Evolutionary conservation across 2,113 vertebrate species (phyloP), one percentile per base, ranked within the genome.

Genomic region (Speoplatyrhinus poulsoni): DNA sequence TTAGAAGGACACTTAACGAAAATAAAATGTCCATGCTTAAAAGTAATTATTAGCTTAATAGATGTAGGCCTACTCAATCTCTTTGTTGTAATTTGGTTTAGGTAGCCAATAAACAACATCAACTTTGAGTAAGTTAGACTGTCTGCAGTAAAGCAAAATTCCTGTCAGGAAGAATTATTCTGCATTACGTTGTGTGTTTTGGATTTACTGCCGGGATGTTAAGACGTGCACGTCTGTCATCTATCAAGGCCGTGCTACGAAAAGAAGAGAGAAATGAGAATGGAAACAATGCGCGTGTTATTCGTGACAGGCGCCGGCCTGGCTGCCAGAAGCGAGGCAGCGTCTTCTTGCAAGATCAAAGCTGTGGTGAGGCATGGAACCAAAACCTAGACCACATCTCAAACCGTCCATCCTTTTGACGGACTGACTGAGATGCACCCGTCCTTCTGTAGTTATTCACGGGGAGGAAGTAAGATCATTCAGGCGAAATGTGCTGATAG

Each of bases 71-170:
- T 16, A 36, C 46, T 71, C 26, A 3, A 60, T 63, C 62, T 62
- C 58, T 32, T 32, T 65, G 76, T 69, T 56, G 72, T 75, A 71
- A 81, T 79, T 82, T 77, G 77, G 75, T 73, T 76, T n/a, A 59
- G 46, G 33, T 33, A 13, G 54, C 5, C 54, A 26, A 26, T 57
- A 46, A 60, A 70, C 19, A 58, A 63, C 7, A 63, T 58, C 3
- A 4, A 32, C 46, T 60, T 32, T 47, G 47, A 47, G 47, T n/a
- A 17, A 50, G 53, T 13, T 1, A 11, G 17, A 56, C 13, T 48
- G 15, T 10, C 5, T 8, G 56, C 11, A 26, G 56, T 10, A 10
- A 19, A 19, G 54, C 47, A 60, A 49, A 16, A 13, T 19, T 4
- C 9, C 9, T 72, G 62, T 63, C 60, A 67, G 60, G 56, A 33